Evolutionary conservation across 2,797 vertebrate species (phyloP).

Genomic region (Antrozous pallidus): DNA sequence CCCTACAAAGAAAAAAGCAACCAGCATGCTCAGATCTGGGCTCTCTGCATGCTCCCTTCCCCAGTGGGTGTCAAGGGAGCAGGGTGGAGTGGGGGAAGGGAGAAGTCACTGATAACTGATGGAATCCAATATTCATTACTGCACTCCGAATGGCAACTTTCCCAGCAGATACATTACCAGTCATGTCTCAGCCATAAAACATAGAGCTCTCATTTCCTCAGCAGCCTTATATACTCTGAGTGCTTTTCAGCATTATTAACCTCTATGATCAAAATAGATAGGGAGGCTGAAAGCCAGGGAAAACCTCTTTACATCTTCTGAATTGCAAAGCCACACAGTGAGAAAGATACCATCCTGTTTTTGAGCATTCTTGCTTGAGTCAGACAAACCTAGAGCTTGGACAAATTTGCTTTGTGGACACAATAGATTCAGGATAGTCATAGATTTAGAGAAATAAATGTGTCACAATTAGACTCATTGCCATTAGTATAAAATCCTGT

Average conservation of each 20-base stretch:
- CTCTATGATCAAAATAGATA: constrained; percentile 74
- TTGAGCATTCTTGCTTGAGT: constrained; percentile 17
- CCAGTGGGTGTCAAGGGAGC: not conserved
- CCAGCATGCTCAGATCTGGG: not conserved
- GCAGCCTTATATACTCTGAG: constrained; percentile 63
- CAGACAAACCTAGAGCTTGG: not conserved
- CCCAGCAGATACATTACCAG: constrained; percentile 67
- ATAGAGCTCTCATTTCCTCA: constrained; percentile 73
- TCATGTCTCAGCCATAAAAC: constrained; percentile 75
- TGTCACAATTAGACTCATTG: constrained; percentile 43
- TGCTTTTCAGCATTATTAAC: constrained; percentile 75
- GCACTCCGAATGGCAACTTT: constrained; percentile 66
- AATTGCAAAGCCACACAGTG: constrained; percentile 62
- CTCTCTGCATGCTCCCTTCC: constrained; percentile 10
- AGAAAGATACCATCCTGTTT: constrained; percentile 14
- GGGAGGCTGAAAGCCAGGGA: constrained; percentile 57
- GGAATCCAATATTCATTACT: constrained; percentile 69
- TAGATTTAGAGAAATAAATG: constrained; percentile 55
- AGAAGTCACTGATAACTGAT: constrained; percentile 54
- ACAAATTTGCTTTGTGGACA: constrained; percentile 21
- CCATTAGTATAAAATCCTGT: constrained; percentile 1
- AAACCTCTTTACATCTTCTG: constrained; percentile 68
- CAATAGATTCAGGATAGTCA: not conserved
- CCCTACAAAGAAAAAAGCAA: not conserved
- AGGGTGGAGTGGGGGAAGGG: not conserved